Evolutionary conservation across 1,140 invertebrate genomes (phyloP).

Genomic region (Drosophila seguyi): DNA sequence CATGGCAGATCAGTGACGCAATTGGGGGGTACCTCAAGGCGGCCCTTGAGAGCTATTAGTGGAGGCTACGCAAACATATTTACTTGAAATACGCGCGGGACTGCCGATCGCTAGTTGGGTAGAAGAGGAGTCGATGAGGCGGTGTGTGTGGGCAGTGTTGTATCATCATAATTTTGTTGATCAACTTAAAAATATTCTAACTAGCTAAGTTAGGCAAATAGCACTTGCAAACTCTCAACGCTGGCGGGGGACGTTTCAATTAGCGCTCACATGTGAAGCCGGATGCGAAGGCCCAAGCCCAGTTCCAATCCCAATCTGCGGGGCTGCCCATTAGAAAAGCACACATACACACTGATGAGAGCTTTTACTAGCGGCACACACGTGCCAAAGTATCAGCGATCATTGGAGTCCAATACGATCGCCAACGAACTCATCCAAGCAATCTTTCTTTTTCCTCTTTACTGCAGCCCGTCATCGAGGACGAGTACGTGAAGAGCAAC

Average conservation of each 20-base stretch:
- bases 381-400: too few relatives aligned
- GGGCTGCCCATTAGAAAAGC: too few relatives aligned
- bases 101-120: conserved; percentile 1
- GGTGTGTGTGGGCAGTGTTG: conserved; percentile 20
- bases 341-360: too few relatives aligned
- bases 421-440: too few relatives aligned
- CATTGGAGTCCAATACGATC: too few relatives aligned
- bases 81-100: conserved; percentile 4
- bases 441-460: too few relatives aligned
- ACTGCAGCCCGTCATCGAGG: too few relatives aligned
- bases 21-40: conserved; percentile 32
- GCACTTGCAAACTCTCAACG: conserved; percentile 66
- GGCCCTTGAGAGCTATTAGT: conserved; percentile 63
- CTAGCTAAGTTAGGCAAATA: conserved; percentile 77
- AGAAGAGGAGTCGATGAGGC: conserved; percentile 10
- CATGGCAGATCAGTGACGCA: conserved; percentile 3
- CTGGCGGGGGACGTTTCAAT: conserved; percentile 76
- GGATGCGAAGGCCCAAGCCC: conserved; percentile 71
- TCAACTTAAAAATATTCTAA: conserved; percentile 83
- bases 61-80: conserved; percentile 51
- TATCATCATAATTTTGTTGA: conserved; percentile 54
- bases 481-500: conserved; percentile 72
- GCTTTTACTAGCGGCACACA: too few relatives aligned
- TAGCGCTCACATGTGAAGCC: conserved; percentile 76
- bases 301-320: conserved; percentile 48